Base-by-base conservation (phyloP, 2,888 invertebrate species). In the Galerucella calmariensis region DNA sequence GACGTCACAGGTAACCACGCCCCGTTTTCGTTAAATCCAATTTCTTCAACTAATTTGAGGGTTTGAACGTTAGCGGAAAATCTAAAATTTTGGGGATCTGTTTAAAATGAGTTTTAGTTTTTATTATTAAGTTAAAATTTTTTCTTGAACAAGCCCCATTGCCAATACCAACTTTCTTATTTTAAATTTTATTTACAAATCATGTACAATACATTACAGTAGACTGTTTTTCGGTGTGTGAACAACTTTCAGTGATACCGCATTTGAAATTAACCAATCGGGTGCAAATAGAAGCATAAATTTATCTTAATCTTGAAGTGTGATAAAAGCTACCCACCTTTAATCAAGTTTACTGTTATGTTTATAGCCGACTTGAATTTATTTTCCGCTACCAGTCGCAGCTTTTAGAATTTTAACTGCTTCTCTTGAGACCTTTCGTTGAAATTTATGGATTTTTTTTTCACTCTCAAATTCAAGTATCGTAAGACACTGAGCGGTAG, bases 271-370 rank as follows among this genome's bases (percentile, higher is more conserved):
- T 59, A 20, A 59, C 9, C 63, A 27, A 59, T 27, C 14, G 46
- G 46, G 44, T 68, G 59, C 59, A 59, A 68, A 68, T 46, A 46
- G 44, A 24, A 41, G 68, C 44, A 68, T 68, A 68, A 59, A 68
- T 68, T 68, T 41, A 68, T 61, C 61, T 61, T 62, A 61, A 69
- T 69, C 61, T 61, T 69, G 27, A 61, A 48, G 24, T 51, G 69
- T 61, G 48, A 61, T 69, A 69, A 61, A 69, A 62, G 46, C 27
- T 27, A 27, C 61, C 61, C 61, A 71, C 71, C 62, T 71, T 71
- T 71, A 75, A 67, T 73, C 70, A 67, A 75, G 70, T 69, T 70
- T 72, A 73, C 69, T 69, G 58, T 70, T 67, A 63, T 73, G 73
- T 75, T 75, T 73, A 75, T 73, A 48, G 69, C 70, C 58, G 11